These are phyloP conservation scores for Podiceps cristatus DNA, from an alignment of 2,113 vertebrate species.

Conservation along the genomic window DNA sequence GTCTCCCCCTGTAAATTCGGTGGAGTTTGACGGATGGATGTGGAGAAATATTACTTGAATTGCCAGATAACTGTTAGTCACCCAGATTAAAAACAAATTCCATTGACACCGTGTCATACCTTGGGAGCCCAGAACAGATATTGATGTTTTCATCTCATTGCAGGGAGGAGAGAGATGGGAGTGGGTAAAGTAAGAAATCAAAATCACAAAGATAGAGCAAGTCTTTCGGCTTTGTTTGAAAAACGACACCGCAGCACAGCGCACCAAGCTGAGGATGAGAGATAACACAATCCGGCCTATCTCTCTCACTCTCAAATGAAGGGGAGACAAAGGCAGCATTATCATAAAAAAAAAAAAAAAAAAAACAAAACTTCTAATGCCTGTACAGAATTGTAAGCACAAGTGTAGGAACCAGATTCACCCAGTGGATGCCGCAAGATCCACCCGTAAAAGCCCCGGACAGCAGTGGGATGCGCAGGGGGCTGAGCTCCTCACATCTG, in stretches of 20 bases:
- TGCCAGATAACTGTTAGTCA: conserved; percentile 63
- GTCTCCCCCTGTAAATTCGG: background rate
- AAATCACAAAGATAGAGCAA: conserved; percentile 8
- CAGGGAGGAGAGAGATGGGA: conserved; percentile 32
- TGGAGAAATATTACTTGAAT: conserved; percentile 49
- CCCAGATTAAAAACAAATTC: conserved; percentile 55
- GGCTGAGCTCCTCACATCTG: fast-evolving
- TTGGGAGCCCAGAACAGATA: conserved; percentile 39
- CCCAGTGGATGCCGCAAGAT: background rate
- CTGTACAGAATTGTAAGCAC: background rate
- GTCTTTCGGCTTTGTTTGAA: conserved; percentile 30
- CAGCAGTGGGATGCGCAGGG: background rate
- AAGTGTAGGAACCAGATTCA: background rate
- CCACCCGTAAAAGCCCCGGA: background rate
- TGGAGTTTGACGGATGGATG: conserved; percentile 18
- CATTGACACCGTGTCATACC: conserved; percentile 43
- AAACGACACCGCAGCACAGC: background rate
- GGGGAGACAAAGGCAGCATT: background rate
- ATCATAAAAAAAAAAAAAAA: too few species aligned
- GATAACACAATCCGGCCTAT: background rate
- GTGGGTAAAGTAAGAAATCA: conserved; percentile 38
- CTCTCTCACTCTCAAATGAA: background rate
- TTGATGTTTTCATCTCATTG: conserved; percentile 56
- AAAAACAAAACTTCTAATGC: background rate
- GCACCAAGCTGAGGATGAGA: background rate